phyloP scores from a whole-genome alignment of 2,113 vertebrate genomes.

The Clarias gariepinus region DNA sequence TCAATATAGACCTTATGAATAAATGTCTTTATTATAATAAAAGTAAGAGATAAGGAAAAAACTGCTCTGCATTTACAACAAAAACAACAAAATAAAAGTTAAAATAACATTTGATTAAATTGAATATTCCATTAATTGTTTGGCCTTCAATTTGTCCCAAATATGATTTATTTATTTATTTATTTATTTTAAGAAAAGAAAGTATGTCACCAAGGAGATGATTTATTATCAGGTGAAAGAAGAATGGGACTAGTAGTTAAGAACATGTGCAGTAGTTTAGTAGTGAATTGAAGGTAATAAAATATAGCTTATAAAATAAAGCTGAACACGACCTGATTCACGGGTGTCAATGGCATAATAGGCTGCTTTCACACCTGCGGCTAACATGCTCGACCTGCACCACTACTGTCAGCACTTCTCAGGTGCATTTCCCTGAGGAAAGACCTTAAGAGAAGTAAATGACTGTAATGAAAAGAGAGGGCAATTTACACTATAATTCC shows the following conservation, averaged over 20 bases:
- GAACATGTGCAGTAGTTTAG: constrained; percentile 19
- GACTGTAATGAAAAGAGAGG: neutral
- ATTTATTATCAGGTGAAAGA: neutral
- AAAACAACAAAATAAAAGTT: neutral
- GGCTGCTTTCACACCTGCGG: constrained; percentile 33
- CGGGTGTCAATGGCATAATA: constrained; percentile 49
- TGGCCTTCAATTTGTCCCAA: neutral
- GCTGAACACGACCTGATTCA: neutral
- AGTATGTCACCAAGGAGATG: neutral
- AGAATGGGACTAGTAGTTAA: neutral
- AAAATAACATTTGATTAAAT: neutral
- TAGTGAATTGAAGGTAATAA: constrained; percentile 29
- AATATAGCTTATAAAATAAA: too few species aligned
- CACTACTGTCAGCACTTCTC: constrained; percentile 23
- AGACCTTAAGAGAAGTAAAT: neutral
- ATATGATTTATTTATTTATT: neutral
- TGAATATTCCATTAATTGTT: neutral
- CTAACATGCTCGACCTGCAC: neutral
- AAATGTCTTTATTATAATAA: neutral
- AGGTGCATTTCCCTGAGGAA: constrained; percentile 18
- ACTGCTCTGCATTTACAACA: neutral
- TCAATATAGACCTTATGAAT: neutral
- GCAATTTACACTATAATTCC: neutral
- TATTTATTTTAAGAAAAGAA: neutral
- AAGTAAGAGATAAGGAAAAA: neutral